Conservation (phyloP, 2,888 invertebrate genomes). For the Alviniconcha strummeri region DNA sequence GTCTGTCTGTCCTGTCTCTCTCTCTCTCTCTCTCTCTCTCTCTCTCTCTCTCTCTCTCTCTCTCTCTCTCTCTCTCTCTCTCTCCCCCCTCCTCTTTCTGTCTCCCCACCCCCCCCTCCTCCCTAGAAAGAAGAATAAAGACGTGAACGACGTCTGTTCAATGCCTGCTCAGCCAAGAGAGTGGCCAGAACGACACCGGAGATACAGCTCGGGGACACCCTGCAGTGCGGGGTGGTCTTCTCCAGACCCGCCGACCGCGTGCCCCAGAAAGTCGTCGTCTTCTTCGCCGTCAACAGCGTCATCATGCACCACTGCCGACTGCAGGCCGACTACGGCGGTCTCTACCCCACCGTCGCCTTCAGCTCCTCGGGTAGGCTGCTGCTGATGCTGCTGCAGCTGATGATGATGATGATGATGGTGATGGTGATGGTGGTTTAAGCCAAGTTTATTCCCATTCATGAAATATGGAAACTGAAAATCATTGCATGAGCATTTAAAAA, state of each 20-base stretch:
- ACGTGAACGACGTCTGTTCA: too few species aligned
- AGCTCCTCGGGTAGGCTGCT: constrained; percentile 37
- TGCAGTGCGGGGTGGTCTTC: constrained; percentile 41
- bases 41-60: background rate
- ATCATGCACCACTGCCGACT: constrained; percentile 40
- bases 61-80: too few species aligned
- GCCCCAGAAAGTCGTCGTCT: constrained; percentile 40
- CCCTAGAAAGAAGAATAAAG: too few species aligned
- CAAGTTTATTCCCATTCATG: too few species aligned
- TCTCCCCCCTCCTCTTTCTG: too few species aligned
- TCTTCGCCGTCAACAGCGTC: constrained; percentile 37
- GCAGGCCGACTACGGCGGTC: constrained; percentile 41
- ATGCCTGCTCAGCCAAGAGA: constrained; percentile 29
- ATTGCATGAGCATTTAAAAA: too few species aligned
- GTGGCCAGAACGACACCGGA: constrained; percentile 25
- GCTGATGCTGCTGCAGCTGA: too few species aligned
- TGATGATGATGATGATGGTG: background rate
- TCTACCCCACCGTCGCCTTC: constrained; percentile 47
- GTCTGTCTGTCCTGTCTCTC: background rate
- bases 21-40: background rate
- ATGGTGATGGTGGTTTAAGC: background rate
- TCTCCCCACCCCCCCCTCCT: too few species aligned
- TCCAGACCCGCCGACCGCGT: constrained; percentile 35
- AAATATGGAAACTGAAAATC: too few species aligned
- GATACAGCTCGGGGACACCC: constrained; percentile 35